A percentile compares a stretch with the other conserved stretches of the same genome.
Evolutionary conservation across 1,140 invertebrate genomes (phyloP).

Genomic region (Maniola jurtina): DNA sequence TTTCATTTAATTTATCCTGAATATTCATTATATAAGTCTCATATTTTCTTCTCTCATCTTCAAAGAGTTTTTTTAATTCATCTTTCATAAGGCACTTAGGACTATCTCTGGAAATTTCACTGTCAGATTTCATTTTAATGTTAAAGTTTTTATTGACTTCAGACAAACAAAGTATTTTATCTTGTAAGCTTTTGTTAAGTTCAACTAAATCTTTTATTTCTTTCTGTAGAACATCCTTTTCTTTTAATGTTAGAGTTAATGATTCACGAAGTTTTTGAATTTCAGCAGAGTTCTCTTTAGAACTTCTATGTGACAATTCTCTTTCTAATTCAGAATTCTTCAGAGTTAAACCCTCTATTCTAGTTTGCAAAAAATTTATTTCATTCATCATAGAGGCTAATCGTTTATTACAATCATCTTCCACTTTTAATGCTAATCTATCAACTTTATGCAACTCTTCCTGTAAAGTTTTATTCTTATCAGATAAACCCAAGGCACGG

Average conservation of each 20-base stretch:
- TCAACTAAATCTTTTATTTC: constrained; percentile 66
- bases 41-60: constrained; percentile 73
- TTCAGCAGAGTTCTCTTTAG: constrained; percentile 40
- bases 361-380: constrained; percentile 54
- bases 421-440: constrained; percentile 83
- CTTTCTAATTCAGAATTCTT: constrained; percentile 60
- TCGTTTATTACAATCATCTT: constrained; percentile 81
- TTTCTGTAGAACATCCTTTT: constrained; percentile 59
- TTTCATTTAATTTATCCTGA: constrained; percentile 66
- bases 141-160: constrained; percentile 47
- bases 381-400: constrained; percentile 60
- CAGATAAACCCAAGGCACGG: constrained; percentile 82
- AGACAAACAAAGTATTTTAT: constrained; percentile 60
- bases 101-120: constrained; percentile 23
- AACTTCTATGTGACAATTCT: constrained; percentile 40
- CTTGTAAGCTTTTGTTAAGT: constrained; percentile 65
- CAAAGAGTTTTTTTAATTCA: constrained; percentile 63
- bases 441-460: constrained; percentile 84
- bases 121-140: constrained; percentile 37
- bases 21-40: constrained; percentile 66
- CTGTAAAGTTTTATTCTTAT: constrained; percentile 83
- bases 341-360: constrained; percentile 49
- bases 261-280: constrained; percentile 46
- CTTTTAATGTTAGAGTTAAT: constrained; percentile 44
- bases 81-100: constrained; percentile 55